Conservation (phyloP, 1,140 invertebrate genomes). For the Galleria mellonella region DNA sequence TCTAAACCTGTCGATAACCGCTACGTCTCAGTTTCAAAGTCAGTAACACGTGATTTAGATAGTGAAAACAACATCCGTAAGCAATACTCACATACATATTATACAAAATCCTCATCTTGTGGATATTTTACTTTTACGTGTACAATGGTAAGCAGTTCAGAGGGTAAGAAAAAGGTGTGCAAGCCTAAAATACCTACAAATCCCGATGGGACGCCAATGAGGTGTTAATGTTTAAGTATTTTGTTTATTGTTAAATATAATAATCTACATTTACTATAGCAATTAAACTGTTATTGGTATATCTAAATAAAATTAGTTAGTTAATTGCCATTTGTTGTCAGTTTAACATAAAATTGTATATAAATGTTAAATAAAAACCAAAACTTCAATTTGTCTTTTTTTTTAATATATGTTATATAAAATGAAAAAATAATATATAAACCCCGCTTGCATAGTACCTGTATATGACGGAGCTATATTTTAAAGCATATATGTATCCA, state of each 20-base stretch:
- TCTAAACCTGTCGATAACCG: slow-evolving; percentile 56
- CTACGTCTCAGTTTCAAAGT: slow-evolving; percentile 85
- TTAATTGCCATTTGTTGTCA: too few relatives aligned
- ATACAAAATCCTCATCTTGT: slow-evolving; percentile 88
- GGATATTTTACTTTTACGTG: slow-evolving; percentile 90
- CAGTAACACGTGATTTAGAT: slow-evolving; percentile 81
- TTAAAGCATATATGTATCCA: too few relatives aligned
- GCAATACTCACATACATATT: slow-evolving; percentile 84
- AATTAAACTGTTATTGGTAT: too few relatives aligned
- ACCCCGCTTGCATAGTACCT: too few relatives aligned
- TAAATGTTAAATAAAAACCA: neutral
- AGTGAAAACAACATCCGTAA: slow-evolving; percentile 76
- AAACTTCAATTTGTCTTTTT: neutral
- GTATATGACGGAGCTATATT: too few relatives aligned
- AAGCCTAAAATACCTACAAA: slow-evolving; percentile 79
- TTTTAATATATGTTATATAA: neutral
- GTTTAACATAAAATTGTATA: too few relatives aligned
- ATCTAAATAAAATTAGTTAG: too few relatives aligned
- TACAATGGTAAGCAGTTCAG: slow-evolving; percentile 83
- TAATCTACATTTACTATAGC: neutral
- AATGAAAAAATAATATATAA: too few relatives aligned
- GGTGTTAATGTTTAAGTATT: slow-evolving; percentile 39
- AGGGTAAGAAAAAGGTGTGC: slow-evolving; percentile 86
- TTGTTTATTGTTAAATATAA: neutral
- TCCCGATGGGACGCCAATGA: slow-evolving; percentile 65